A percentile compares a stretch with the other conserved stretches of the same genome.
Evolutionary conservation across 1,140 invertebrate genomes (phyloP).

Genomic region (Bathynomus jamesi): DNA sequence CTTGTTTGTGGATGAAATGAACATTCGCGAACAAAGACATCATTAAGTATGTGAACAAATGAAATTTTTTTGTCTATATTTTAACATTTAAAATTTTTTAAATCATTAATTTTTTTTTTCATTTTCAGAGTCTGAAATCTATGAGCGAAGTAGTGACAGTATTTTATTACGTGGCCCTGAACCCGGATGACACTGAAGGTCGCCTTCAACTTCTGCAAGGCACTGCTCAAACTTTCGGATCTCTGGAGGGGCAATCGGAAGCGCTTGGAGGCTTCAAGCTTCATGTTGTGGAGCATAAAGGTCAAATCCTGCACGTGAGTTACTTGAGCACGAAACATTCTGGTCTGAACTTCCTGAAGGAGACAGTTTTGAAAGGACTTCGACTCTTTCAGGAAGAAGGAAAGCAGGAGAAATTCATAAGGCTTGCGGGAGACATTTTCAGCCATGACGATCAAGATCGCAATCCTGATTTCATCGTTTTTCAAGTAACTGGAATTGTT

Average conservation of each 20-base stretch:
- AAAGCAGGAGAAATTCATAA: constrained; percentile 43
- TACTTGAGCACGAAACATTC: constrained; percentile 61
- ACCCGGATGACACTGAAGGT: constrained; percentile 40
- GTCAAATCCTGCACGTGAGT: constrained; percentile 59
- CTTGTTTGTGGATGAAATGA: no score
- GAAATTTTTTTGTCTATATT: no score
- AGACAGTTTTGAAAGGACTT: constrained; percentile 56
- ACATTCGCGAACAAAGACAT: no score
- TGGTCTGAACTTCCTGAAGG: constrained; percentile 66
- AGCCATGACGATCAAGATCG: constrained; percentile 37
- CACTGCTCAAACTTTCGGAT: constrained; percentile 51
- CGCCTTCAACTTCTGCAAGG: constrained; percentile 42
- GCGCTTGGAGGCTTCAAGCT: constrained; percentile 68
- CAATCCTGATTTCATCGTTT: constrained; percentile 70
- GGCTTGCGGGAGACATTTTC: constrained; percentile 43
- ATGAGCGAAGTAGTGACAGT: constrained; percentile 44
- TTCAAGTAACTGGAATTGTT: constrained; percentile 65
- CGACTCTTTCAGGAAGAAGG: constrained; percentile 43
- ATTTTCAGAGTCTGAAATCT: no score
- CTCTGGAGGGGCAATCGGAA: constrained; percentile 66
- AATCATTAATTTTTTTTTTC: no score
- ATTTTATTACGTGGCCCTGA: constrained; percentile 47
- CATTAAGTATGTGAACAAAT: no score
- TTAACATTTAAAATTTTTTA: no score
- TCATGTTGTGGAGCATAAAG: constrained; percentile 45